These are phyloP conservation scores for Microctenopoma lineatum DNA, from an alignment of 2,797 vertebrate genomes.

Conservation along the genomic window DNA sequence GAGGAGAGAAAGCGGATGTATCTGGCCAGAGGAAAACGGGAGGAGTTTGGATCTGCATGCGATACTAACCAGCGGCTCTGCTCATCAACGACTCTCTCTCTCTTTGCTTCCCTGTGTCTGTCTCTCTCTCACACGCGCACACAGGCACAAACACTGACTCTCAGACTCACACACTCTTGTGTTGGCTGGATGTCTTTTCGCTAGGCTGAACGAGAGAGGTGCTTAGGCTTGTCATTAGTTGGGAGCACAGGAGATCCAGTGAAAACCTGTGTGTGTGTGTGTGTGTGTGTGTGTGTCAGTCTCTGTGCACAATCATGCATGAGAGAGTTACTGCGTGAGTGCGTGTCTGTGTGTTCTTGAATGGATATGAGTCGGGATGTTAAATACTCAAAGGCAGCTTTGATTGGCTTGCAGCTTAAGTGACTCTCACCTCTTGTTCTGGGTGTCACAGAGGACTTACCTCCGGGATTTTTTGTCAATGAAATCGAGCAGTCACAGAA, in stretches of 20 bases:
- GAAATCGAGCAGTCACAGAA: conserved; percentile 54
- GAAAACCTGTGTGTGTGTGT: conserved; percentile 30
- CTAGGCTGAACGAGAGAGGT: conserved; percentile 84
- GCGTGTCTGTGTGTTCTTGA: conserved; percentile 35
- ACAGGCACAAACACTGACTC: conserved; percentile 43
- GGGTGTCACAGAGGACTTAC: conserved; percentile 86
- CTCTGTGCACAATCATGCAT: conserved; percentile 44
- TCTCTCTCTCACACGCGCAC: conserved; percentile 20
- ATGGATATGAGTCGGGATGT: conserved; percentile 58
- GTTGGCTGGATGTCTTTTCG: conserved; percentile 78
- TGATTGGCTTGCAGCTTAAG: conserved; percentile 86
- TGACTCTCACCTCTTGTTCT: conserved; percentile 84
- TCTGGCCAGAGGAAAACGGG: conserved; percentile 74
- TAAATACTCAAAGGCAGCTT: conserved; percentile 86
- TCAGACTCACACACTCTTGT: conserved; percentile 66
- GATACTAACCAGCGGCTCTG: conserved; percentile 71
- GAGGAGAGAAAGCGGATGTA: conserved; percentile 77
- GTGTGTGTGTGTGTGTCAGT: conserved; percentile 24
- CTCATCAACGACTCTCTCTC: conserved; percentile 74
- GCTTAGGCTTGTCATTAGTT: conserved; percentile 81
- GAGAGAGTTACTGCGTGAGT: conserved; percentile 32
- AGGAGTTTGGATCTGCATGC: conserved; percentile 75
- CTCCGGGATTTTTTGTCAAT: conserved; percentile 83
- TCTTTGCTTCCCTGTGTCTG: conserved; percentile 6
- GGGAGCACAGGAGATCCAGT: conserved; percentile 54